Evolutionary conservation across 1,140 invertebrate species (phyloP).

Genomic region (Dreissena rostriformis): DNA sequence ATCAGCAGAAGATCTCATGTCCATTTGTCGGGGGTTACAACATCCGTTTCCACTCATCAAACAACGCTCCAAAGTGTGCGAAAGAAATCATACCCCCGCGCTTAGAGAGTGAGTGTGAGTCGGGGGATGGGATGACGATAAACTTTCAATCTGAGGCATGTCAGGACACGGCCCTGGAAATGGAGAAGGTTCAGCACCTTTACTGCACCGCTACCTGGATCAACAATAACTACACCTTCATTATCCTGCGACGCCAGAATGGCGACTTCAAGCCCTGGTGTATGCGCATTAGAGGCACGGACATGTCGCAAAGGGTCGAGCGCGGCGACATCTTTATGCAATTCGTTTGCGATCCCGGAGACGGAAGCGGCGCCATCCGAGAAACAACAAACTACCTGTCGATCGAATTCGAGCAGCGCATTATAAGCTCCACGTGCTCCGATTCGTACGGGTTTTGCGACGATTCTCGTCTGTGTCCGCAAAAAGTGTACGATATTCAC

Average conservation of each 20-base stretch:
- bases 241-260: constrained; percentile 61
- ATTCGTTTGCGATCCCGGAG: constrained; percentile 66
- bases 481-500: constrained; percentile 40
- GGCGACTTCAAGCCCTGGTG: constrained; percentile 63
- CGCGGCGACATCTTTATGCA: constrained; percentile 64
- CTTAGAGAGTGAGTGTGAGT: constrained; percentile 72
- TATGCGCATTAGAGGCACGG: constrained; percentile 57
- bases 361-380: constrained; percentile 36
- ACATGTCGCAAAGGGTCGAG: constrained; percentile 62
- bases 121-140: constrained; percentile 66
- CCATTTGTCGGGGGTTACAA: constrained; percentile 70
- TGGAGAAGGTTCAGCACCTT: constrained; percentile 51
- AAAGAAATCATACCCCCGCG: constrained; percentile 59
- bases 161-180: constrained; percentile 53
- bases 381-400: constrained; percentile 63
- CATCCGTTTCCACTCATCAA: constrained; percentile 60
- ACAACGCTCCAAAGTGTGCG: constrained; percentile 58
- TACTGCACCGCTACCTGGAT: constrained; percentile 68
- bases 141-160: constrained; percentile 66
- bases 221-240: constrained; percentile 62
- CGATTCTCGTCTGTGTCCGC: constrained; percentile 37
- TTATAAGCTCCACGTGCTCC: constrained; percentile 67
- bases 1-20: constrained; percentile 61
- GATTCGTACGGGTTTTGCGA: constrained; percentile 59
- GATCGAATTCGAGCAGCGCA: constrained; percentile 56